Evolutionary conservation across 2,113 vertebrate species (phyloP), one percentile per base, ranked within the genome.

Genomic region (Cephalopterus ornatus): DNA sequence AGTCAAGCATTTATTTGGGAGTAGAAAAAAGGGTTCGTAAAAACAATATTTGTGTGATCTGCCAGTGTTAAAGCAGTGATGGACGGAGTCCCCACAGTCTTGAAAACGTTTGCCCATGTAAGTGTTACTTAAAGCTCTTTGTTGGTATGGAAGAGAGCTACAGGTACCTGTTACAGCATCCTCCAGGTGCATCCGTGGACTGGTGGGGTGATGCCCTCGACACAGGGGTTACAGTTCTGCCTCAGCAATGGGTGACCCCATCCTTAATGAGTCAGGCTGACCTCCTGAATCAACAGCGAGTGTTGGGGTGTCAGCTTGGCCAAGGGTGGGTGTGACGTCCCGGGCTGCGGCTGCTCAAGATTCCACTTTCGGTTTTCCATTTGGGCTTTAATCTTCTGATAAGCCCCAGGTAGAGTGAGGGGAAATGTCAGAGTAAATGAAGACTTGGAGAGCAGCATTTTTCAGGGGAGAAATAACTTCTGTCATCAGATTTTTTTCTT

Each of bases 361-460:
- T 65, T 90, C 56, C 12, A 58, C 41, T 49, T 42, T 30, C 1
- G 0, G 21, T 84, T 89, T 78, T 61, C 32, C 1, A 21, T 79
- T 66, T 47, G 73, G 71, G 16, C 61, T 94, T 86, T 76, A 50
- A 47, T 73, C 61, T 91, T 89, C 88, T 37, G 39, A 23, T 20
- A 30, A 70, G 47, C 61, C 13, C 6, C 9, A 37, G 46, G 44
- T 79, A 17, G 27, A 16, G 66, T 6, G 12, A 33, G 87, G 74
- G 76, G n/a, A 76, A 62, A 44, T 46, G 67, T 63, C 96, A 67
- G 33, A 35, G 82, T 32, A 80, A 37, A 65, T 55, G 55, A 74
- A 79, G 91, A 68, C 27, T 15, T 67, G 7, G 42, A 67, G 61
- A 20, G 15, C 68, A 49, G 63, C 9, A 1, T 80, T 76, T 41